Percentiles rank a stretch among this genome's conserved stretches.
Conservation (phyloP, 2,113 vertebrate genomes). For the Pseudois nayaur region DNA sequence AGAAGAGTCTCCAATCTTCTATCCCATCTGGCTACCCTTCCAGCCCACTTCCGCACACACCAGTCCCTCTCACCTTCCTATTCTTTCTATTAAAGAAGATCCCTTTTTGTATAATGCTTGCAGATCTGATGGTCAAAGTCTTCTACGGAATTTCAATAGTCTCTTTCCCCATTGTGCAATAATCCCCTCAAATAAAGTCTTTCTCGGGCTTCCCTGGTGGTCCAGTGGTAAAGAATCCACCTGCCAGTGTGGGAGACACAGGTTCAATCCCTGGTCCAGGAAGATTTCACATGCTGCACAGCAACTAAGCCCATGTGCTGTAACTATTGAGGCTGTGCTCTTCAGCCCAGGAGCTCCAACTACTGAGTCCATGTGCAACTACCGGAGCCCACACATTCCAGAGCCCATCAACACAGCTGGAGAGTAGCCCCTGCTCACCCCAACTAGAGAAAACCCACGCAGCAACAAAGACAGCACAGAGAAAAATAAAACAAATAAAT, state of each 20-base stretch:
- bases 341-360: neutral
- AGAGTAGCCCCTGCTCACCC: neutral
- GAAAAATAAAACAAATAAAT: neutral
- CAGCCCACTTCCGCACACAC: neutral
- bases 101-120: neutral
- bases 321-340: neutral
- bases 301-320: accelerated
- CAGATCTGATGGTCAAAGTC: neutral
- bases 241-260: neutral
- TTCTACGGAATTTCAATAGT: neutral
- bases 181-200: neutral
- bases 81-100: neutral
- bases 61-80: neutral
- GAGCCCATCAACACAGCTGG: neutral
- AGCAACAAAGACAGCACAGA: neutral
- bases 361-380: neutral
- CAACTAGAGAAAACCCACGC: neutral
- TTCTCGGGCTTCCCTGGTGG: neutral
- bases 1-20: neutral
- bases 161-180: neutral
- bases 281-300: neutral
- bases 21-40: neutral
- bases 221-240: neutral
- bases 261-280: neutral
- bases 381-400: neutral